Evolutionary conservation across 1,140 invertebrate species (phyloP), one percentile per base, ranked within the genome.

Genomic region (Platyscapa corneri): DNA sequence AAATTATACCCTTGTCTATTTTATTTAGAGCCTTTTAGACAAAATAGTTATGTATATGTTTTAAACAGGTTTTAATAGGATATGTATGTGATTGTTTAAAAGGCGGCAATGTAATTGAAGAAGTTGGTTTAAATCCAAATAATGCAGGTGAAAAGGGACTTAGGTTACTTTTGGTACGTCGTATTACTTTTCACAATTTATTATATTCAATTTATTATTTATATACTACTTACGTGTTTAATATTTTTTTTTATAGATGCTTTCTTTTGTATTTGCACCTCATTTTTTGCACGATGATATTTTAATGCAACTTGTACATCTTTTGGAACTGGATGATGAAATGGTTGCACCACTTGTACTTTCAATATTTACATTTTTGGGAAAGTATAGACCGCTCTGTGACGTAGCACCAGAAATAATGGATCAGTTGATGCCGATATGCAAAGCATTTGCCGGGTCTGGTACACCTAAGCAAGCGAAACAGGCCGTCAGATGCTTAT

Each of bases 391-490:
- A 90, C 96, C 97, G 74, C 93, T 98, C 30, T 96, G 96, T 95
- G 93, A 98, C 88, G 94, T 95, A 32, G 96, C 96, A 75, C 95
- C 95, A 1, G 93, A 95, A 60, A 93, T 97, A 65, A 95, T 96
- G 92, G 95, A 96, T 39, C 94, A 94, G 83, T 92, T 99, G 90
- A 95, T 97, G 37, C 97, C 97, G 3, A 95, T 98, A 64, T 98
- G 98, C 90, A 97, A 97, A 89, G 96, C 96, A 42, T 97, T 98
- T 90, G 96, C 97, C 0, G 96, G 97, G 89, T 95, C 96, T 39
- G 98, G 98, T 8, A 98, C 97, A 5, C 96, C 97, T 0, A 99
- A 99, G 93, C 98, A 99, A 93, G 98, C 98, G 0, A 99, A 99
- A 93, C 98, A 99, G 90, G 98, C 98, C 10, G 96, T 99, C 49